A percentile compares a stretch with the other conserved stretches of the same genome.
Conservation (phyloP, 1,140 invertebrate genomes). For the Drosophila malerkotliana region DNA sequence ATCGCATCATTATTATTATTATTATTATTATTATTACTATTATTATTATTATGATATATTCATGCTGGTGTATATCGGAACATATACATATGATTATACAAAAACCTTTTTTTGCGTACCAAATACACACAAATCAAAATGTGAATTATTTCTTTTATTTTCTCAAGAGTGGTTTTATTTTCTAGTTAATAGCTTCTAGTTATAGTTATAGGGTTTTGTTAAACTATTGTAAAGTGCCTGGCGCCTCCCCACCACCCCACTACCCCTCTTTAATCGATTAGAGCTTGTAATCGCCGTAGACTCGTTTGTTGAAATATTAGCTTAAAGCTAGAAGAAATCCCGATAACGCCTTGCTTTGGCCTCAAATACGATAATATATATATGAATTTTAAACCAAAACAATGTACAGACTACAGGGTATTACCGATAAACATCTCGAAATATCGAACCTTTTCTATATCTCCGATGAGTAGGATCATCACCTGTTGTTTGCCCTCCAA, state of each 20-base stretch:
- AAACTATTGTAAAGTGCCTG: conserved; percentile 44
- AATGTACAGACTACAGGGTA: conserved; percentile 66
- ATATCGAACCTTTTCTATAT: conserved; percentile 14
- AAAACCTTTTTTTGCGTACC: conserved; percentile 69
- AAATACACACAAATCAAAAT: conserved; percentile 73
- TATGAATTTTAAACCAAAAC: conserved; percentile 2
- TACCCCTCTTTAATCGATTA: background rate
- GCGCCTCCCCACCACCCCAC: background rate
- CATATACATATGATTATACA: conserved; percentile 56
- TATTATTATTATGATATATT: conserved; percentile 14
- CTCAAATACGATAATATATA: background rate
- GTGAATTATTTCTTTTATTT: conserved; percentile 61
- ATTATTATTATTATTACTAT: conserved; percentile 17
- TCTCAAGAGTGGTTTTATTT: conserved; percentile 12
- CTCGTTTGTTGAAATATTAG: conserved; percentile 59
- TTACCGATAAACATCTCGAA: conserved; percentile 8
- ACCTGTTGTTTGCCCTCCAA: conserved; percentile 77
- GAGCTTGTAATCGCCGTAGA: conserved; percentile 31
- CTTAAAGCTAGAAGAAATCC: conserved; percentile 46
- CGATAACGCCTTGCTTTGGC: conserved; percentile 9
- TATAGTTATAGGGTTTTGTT: conserved; percentile 23
- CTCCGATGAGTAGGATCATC: conserved; percentile 44
- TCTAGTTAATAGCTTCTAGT: conserved; percentile 10
- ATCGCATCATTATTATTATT: conserved; percentile 59
- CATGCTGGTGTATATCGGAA: conserved; percentile 30